A percentile compares a stretch with the other conserved stretches of the same genome.
Conservation (phyloP, 2,113 vertebrate species). For the Telmatochromis sp. region DNA sequence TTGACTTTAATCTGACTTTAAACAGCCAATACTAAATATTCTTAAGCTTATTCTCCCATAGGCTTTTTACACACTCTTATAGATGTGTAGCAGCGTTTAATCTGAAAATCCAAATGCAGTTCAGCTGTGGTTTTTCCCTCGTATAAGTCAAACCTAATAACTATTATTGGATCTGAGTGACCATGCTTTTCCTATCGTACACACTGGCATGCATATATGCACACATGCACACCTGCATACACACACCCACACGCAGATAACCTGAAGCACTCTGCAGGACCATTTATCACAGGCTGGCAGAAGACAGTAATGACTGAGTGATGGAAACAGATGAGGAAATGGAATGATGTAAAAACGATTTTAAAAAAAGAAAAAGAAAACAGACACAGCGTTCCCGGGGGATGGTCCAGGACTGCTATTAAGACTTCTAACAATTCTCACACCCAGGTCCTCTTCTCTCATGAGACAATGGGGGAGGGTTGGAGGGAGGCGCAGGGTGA, state of each 20-base stretch:
- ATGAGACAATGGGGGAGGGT: not conserved
- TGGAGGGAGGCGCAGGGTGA: not conserved
- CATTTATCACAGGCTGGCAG: constrained; percentile 27
- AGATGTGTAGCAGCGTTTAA: not conserved
- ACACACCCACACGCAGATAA: not conserved
- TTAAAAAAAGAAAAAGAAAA: not conserved
- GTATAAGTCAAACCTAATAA: not conserved
- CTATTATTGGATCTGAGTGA: not conserved
- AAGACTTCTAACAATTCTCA: constrained; percentile 6
- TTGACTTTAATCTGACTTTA: not conserved
- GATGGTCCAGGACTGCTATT: not conserved
- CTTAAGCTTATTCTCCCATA: not conserved
- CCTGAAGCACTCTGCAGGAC: constrained; percentile 5
- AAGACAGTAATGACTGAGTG: constrained; percentile 29
- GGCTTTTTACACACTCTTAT: not conserved
- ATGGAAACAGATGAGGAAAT: constrained; percentile 33
- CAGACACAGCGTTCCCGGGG: not conserved
- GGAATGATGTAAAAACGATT: not conserved
- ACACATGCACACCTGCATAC: not conserved
- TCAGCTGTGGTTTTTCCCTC: not conserved
- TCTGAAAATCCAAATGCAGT: not conserved
- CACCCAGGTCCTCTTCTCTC: not conserved
- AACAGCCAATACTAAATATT: not conserved
- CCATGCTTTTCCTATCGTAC: not conserved
- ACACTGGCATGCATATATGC: not conserved